phyloP scores from a whole-genome alignment of 2,113 vertebrate genomes.

The Mirounga angustirostris region DNA sequence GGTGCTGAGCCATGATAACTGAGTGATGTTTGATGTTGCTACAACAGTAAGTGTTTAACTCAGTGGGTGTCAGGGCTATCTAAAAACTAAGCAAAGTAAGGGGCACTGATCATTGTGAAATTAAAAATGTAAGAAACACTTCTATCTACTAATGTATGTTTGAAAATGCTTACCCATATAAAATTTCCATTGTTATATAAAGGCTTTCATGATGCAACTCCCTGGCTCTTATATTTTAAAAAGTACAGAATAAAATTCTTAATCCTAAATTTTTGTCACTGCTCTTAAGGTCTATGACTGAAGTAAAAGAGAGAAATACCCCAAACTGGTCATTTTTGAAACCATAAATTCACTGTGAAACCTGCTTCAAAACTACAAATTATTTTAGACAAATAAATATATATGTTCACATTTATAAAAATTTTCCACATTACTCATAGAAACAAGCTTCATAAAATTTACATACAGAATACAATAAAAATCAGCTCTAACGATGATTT shows the following conservation, averaged over 20 bases:
- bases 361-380: conserved; percentile 68
- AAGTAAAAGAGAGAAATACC: conserved; percentile 54
- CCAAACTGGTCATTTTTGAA: conserved; percentile 56
- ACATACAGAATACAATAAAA: conserved; percentile 59
- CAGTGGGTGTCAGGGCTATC: not conserved
- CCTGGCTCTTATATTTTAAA: conserved; percentile 69
- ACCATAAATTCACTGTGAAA: conserved; percentile 66
- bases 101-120: conserved; percentile 12
- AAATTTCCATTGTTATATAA: conserved; percentile 70
- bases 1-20: not conserved
- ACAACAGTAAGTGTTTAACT: not conserved
- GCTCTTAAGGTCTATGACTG: conserved; percentile 52
- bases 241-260: conserved; percentile 70
- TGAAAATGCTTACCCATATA: conserved; percentile 68
- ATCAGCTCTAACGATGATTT: conserved; percentile 61
- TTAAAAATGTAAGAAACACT: conserved; percentile 57
- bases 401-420: conserved; percentile 74
- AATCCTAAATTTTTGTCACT: conserved; percentile 63
- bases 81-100: conserved; percentile 14
- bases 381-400: conserved; percentile 75
- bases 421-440: conserved; percentile 50
- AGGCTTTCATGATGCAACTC: conserved; percentile 69
- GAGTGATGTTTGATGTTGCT: not conserved
- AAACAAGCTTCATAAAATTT: conserved; percentile 72
- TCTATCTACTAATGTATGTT: not conserved